Conservation (phyloP, 2,888 invertebrate genomes). For the Callosobruchus maculatus region DNA sequence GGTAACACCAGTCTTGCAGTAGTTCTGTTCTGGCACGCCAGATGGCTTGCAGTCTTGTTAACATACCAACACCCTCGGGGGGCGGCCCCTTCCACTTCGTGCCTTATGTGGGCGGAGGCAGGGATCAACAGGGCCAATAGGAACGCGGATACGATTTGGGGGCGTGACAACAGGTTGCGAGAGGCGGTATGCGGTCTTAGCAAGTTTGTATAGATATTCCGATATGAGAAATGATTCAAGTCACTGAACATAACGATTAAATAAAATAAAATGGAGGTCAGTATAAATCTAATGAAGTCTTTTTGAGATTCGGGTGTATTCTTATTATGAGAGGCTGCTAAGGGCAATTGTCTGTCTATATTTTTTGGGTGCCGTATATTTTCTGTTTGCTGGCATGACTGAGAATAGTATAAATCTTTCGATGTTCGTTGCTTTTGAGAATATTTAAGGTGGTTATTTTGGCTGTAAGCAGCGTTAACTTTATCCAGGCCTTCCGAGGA, state of each 20-base stretch:
- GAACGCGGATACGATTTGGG: not conserved
- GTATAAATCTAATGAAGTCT: not conserved
- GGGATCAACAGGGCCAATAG: not conserved
- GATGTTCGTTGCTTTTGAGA: not conserved
- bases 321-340: not conserved
- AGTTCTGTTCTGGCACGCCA: constrained; percentile 28
- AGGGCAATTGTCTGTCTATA: not conserved
- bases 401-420: not conserved
- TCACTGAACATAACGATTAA: not conserved
- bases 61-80: constrained; percentile 23
- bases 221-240: not conserved
- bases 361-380: not conserved
- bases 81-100: not conserved
- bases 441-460: not conserved
- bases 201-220: not conserved
- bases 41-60: constrained; percentile 14
- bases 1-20: constrained; percentile 29
- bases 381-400: not conserved
- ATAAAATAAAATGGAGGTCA: not conserved
- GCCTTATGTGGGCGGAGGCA: not conserved
- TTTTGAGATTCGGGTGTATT: not conserved
- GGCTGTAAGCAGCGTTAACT: not conserved
- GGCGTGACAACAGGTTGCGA: not conserved
- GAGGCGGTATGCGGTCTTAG: not conserved
- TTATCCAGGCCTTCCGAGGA: not conserved